Evolutionary conservation across 2,888 invertebrate species (phyloP).

Genomic region (Dasypolia templi): DNA sequence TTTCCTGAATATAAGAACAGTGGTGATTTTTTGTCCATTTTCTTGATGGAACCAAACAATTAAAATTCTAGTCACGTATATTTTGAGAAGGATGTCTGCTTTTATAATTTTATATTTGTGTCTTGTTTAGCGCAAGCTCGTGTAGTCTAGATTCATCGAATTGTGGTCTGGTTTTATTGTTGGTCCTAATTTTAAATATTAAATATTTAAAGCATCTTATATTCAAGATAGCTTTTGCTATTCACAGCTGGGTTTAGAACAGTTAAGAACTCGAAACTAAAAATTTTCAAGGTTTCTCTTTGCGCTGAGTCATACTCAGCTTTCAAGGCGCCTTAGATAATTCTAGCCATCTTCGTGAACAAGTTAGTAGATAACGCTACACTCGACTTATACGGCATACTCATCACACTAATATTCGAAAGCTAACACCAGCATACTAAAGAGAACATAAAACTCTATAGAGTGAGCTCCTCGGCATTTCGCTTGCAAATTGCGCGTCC

Average conservation of each 20-base stretch:
- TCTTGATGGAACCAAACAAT: conserved; percentile 62
- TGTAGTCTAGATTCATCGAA: conserved; percentile 8
- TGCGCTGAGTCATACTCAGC: not conserved
- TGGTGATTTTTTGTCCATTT: conserved; percentile 66
- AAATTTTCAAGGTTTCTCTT: conserved; percentile 28
- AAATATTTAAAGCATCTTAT: conserved; percentile 11
- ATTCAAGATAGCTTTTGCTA: conserved; percentile 14
- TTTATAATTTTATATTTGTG: conserved; percentile 45
- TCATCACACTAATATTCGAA: conserved; percentile 31
- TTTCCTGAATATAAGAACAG: conserved; percentile 69
- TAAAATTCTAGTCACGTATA: conserved; percentile 67
- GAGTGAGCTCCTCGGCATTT: conserved; percentile 72
- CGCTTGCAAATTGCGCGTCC: conserved; percentile 81
- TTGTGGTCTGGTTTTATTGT: conserved; percentile 9
- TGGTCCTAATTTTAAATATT: conserved; percentile 10
- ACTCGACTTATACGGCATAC: conserved; percentile 6
- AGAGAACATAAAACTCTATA: conserved; percentile 62
- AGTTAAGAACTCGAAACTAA: not conserved
- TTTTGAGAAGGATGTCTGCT: conserved; percentile 55
- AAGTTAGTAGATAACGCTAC: conserved; percentile 36
- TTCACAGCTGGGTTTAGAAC: conserved; percentile 28
- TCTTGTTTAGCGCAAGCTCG: conserved; percentile 2
- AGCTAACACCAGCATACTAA: conserved; percentile 48
- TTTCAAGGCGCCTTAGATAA: conserved; percentile 9
- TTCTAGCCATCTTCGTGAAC: not conserved